Conservation (phyloP, 2,113 vertebrate genomes). For the Laterallus jamaicensis region DNA sequence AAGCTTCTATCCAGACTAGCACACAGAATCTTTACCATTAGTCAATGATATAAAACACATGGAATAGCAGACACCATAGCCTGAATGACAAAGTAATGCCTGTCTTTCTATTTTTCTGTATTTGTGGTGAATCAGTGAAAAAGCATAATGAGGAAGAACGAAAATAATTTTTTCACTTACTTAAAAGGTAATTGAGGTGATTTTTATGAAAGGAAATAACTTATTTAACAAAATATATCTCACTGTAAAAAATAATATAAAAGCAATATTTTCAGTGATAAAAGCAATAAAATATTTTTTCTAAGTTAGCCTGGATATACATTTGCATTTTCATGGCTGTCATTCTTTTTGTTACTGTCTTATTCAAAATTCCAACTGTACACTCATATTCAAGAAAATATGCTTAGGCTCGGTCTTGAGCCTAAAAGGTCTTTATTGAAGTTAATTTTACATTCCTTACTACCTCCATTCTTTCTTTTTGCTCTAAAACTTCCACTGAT, state of each 20-base stretch:
- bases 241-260: not conserved
- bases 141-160: not conserved
- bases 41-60: constrained; percentile 63
- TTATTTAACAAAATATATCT: not conserved
- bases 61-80: constrained; percentile 56
- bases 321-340: not conserved
- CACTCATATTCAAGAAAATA: not conserved
- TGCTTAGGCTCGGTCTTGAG: not conserved
- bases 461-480: not conserved
- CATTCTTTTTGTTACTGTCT: not conserved
- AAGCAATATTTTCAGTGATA: not conserved
- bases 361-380: not conserved
- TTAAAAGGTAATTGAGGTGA: not conserved
- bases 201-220: not conserved
- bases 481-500: not conserved
- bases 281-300: not conserved
- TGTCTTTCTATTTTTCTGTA: not conserved
- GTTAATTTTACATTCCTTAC: not conserved
- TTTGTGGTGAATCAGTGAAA: not conserved
- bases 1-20: constrained; percentile 12
- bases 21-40: constrained; percentile 44
- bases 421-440: not conserved
- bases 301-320: not conserved
- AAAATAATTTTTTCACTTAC: not conserved
- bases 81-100: not conserved